These are phyloP conservation scores for Polymixis flavicincta DNA, from an alignment of 2,888 invertebrate genomes.

Conservation along the genomic window DNA sequence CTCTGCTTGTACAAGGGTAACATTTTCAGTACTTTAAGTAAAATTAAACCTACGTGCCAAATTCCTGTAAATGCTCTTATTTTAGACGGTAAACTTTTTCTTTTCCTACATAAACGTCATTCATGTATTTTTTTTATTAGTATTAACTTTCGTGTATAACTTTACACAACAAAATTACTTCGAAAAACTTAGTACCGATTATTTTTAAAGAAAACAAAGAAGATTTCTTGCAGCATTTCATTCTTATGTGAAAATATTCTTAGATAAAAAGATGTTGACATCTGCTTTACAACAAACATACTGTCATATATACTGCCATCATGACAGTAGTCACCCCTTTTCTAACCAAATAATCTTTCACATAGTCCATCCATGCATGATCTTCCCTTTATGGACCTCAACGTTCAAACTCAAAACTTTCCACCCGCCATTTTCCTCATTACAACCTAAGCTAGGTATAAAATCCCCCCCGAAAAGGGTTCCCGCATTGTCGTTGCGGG, in stretches of 20 bases:
- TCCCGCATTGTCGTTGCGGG: too few species aligned
- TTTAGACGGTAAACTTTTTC: not conserved
- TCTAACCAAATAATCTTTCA: not conserved
- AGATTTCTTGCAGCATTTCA: not conserved
- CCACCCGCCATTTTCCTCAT: not conserved
- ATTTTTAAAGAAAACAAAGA: not conserved
- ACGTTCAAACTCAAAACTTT: not conserved
- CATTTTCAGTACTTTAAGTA: not conserved
- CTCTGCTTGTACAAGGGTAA: not conserved
- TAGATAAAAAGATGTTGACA: slow-evolving; percentile 1
- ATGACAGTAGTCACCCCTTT: not conserved
- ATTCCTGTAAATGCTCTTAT: not conserved
- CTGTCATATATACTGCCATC: not conserved
- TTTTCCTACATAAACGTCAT: not conserved
- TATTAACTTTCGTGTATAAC: too few species aligned
- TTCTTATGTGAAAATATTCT: not conserved
- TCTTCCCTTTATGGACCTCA: not conserved
- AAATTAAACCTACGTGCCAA: not conserved
- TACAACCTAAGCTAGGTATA: not conserved
- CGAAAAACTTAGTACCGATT: not conserved
- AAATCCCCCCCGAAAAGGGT: too few species aligned
- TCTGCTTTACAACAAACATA: not conserved
- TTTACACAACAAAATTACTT: not conserved
- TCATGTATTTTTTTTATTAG: too few species aligned
- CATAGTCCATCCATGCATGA: not conserved